A percentile compares a stretch with the other conserved stretches of the same genome.
phyloP scores from a whole-genome alignment of 1,140 invertebrate genomes.

The Hypsibius dujardini region DNA sequence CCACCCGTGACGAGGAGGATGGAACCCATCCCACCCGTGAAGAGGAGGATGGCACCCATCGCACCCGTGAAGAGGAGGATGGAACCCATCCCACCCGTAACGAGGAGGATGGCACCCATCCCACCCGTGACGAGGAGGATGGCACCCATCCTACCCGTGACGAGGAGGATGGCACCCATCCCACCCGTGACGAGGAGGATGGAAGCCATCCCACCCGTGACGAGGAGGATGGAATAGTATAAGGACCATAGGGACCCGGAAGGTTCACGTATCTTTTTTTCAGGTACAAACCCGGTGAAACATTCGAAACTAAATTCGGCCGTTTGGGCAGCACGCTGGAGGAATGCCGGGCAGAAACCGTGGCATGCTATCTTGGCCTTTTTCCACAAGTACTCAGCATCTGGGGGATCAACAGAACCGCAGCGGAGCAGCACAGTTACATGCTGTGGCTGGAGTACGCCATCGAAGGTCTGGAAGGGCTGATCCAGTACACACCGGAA shows the following conservation, averaged over 20 bases:
- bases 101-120: too few relatives aligned
- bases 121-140: too few relatives aligned
- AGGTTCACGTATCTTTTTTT: not conserved
- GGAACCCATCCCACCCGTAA: too few relatives aligned
- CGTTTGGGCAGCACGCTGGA: constrained; percentile 72
- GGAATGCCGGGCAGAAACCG: constrained; percentile 84
- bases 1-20: too few relatives aligned
- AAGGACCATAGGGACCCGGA: not conserved
- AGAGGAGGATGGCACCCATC: too few relatives aligned
- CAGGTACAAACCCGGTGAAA: constrained; percentile 65
- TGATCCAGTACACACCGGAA: not conserved
- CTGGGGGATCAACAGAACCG: not conserved
- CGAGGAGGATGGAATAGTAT: not conserved
- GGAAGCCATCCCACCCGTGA: not conserved
- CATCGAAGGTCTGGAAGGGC: not conserved
- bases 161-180: too few relatives aligned
- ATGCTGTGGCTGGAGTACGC: not conserved
- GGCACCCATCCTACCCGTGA: too few relatives aligned
- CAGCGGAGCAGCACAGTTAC: not conserved
- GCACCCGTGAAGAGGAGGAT: too few relatives aligned
- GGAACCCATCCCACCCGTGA: too few relatives aligned
- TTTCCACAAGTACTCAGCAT: not conserved
- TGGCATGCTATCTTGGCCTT: constrained; percentile 42
- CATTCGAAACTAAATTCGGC: constrained; percentile 74
- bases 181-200: too few relatives aligned